Percentiles rank a stretch among this genome's conserved stretches.
Evolutionary conservation across 2,113 vertebrate species (phyloP).

Genomic region (Camelus bactrianus): DNA sequence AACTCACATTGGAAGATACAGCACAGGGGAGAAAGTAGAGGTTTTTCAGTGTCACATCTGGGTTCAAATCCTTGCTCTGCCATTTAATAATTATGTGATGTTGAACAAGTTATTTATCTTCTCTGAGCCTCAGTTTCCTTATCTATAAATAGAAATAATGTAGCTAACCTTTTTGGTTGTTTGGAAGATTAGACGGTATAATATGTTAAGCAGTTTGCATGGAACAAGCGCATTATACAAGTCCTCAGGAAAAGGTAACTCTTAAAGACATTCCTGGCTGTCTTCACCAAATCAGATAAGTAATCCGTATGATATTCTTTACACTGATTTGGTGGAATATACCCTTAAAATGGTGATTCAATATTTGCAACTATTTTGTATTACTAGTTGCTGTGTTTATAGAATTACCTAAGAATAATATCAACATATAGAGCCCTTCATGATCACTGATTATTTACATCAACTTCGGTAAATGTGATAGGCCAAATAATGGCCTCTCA

Average conservation of each 20-base stretch:
- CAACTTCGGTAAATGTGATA: not conserved
- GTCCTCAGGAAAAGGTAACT: not conserved
- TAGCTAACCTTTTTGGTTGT: not conserved
- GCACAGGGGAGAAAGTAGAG: not conserved
- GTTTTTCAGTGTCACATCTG: not conserved
- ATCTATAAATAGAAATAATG: not conserved
- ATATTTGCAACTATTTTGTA: not conserved
- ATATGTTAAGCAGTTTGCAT: not conserved
- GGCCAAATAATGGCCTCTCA: not conserved
- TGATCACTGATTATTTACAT: not conserved
- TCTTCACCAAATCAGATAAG: not conserved
- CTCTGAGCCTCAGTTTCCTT: not conserved
- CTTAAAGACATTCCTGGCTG: not conserved
- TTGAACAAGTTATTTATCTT: not conserved
- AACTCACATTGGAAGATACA: not conserved
- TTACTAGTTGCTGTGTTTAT: not conserved
- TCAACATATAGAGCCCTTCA: not conserved
- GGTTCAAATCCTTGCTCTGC: not conserved
- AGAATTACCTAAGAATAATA: not conserved
- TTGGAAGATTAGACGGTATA: not conserved
- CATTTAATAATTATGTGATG: not conserved
- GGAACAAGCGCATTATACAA: not conserved
- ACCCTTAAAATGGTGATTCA: not conserved
- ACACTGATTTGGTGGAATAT: not conserved
- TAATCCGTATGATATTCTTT: not conserved